Base-by-base conservation (phyloP, 2,888 invertebrate genomes). In the Gisinianus flammeolus region DNA sequence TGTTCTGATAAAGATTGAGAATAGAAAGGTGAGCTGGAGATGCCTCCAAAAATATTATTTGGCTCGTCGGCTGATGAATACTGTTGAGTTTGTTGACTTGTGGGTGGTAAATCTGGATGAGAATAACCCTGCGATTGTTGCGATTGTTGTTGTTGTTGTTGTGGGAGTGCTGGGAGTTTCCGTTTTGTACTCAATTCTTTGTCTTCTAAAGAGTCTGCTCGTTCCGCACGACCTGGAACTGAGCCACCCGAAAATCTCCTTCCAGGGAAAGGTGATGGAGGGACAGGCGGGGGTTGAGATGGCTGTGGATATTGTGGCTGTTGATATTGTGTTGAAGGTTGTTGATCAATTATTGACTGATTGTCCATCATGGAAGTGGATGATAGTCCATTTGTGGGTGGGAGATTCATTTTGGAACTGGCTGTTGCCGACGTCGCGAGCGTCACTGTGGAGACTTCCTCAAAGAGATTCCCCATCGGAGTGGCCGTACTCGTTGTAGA, bases 101-200 rank as follows among this genome's bases (percentile, higher is more conserved):
- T 66, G 64, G 35, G 76, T 16, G 79, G 68, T 6, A 71, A 52
- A n/a, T 80, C 79, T 16, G 77, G 82, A 58, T 77, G 77, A 10
- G 74, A 31, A 33, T 56, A 70, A 58, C 30, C 30, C 52, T 10
- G 76, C n/a, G n/a, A n/a, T n/a, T n/a, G n/a, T n/a, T n/a, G n/a
- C n/a, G n/a, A n/a, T n/a, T n/a, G n/a, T n/a, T n/a, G n/a, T 70
- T 31, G 79, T 44, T 10, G 16, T 44, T 6, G 16, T 44, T 44
- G 82, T 10, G 84, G 84, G 56, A 84, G 78, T 66, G 82, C 77
- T 22, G 84, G 84, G 30, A 84, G 77, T 77, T 81, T 82, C 31
- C 84, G 64, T 67, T 83, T 83, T 68, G 77, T 80, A 72, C 72
- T 72, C 4, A 22, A 10, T 2, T 35, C 70, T 22, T 35, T 44